These are phyloP conservation scores for Azemiops feae DNA, from an alignment of 2,113 vertebrate species.

Conservation along the genomic window DNA sequence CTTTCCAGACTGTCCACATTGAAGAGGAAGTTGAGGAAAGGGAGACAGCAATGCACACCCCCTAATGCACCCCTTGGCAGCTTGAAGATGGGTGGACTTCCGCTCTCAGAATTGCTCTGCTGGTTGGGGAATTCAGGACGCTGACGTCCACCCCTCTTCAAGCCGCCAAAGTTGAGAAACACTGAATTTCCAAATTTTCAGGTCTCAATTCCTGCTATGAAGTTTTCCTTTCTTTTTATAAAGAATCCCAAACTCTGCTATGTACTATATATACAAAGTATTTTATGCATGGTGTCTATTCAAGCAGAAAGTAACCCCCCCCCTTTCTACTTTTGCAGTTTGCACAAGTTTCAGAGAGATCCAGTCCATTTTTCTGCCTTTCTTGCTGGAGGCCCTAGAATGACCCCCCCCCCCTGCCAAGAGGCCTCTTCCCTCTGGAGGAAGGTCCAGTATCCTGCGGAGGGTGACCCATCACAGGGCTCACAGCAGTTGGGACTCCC, in stretches of 20 bases:
- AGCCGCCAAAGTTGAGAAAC: neutral
- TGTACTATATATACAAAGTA: slow-evolving; percentile 25
- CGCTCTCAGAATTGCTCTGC: neutral
- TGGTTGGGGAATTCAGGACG: neutral
- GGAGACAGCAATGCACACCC: neutral
- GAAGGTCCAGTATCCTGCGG: neutral
- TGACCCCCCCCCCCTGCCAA: too few relatives aligned
- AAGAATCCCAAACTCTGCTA: slow-evolving; percentile 16
- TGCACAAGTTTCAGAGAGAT: neutral
- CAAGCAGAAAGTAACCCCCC: slow-evolving; percentile 10
- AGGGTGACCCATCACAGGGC: neutral
- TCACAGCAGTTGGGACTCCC: neutral
- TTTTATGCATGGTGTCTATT: neutral
- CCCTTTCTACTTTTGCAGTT: neutral
- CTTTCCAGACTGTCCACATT: neutral
- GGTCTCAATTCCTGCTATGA: slow-evolving; percentile 52
- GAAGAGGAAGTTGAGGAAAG: neutral
- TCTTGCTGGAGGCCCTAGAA: neutral
- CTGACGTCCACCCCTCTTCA: neutral
- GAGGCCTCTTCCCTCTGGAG: neutral
- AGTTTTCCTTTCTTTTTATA: slow-evolving; percentile 45
- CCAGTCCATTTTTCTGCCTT: neutral
- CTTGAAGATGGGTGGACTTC: neutral
- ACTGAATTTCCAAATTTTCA: slow-evolving; percentile 6
- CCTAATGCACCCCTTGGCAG: neutral